Evolutionary conservation across 64 coral and sea anemone species (phyloP), one percentile per base, ranked within the genome.

Genomic region (Stichodactyla helianthus): DNA sequence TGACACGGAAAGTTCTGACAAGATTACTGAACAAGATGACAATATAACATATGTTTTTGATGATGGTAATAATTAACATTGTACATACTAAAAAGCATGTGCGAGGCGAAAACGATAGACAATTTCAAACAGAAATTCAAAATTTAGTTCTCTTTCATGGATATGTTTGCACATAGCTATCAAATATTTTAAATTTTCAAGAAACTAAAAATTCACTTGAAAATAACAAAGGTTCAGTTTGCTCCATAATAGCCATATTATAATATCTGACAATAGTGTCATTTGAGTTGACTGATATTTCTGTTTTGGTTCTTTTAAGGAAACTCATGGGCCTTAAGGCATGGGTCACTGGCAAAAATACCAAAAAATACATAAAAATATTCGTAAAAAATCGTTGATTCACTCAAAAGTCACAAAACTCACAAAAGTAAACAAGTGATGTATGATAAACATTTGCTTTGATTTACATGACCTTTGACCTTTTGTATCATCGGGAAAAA

Each of bases 251-350:
- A 65, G 18, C 62, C 19, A 65, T 19, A 65, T 2, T 65, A 65
- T 19, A 58, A 16, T 19, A 65, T 65, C 14, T 65, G 62, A 65
- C 0, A 65, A 65, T 65, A 65, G 62, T 65, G 6, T 65, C 62
- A 65, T 65, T 65, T 65, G 62, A 65, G 0, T 65, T 65, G 6
- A 65, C 62, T 12, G 6, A 13, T 63, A 63, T 63, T 63, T 63
- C 60, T 63, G 60, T 63, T 63, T 63, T 63, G 60, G 60, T 63
- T 63, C 60, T 63, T 63, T 63, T 63, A 63, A 63, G 60, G 60
- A 63, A 63, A 63, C n/a, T n/a, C n/a, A n/a, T n/a, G n/a, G n/a
- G n/a, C n/a, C n/a, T n/a, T n/a, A n/a, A n/a, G n/a, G n/a, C n/a
- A n/a, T n/a, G n/a, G n/a, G n/a, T n/a, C n/a, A n/a, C n/a, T n/a